These are phyloP conservation scores for Heliconius hermathena DNA, from an alignment of 1,140 invertebrate genomes.

Conservation along the genomic window DNA sequence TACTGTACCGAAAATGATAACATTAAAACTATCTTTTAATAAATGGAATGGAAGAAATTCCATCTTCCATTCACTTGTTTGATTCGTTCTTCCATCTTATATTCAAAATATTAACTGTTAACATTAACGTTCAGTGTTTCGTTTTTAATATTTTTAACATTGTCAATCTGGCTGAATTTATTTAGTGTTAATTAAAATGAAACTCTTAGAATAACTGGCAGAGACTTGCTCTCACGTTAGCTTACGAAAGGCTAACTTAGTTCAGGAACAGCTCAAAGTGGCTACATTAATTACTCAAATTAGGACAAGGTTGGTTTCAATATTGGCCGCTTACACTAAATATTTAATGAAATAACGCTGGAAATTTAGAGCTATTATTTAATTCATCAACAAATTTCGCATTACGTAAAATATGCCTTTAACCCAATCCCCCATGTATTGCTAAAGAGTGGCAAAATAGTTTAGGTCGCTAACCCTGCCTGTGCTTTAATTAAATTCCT, in stretches of 20 bases:
- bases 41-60: no score
- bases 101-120: no score
- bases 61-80: no score
- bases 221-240: conserved; percentile 44
- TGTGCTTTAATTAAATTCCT: conserved; percentile 43
- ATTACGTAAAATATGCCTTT: conserved; percentile 37
- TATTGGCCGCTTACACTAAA: conserved; percentile 44
- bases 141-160: background rate
- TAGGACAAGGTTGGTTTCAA: conserved; percentile 44
- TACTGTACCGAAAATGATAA: no score
- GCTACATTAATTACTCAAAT: conserved; percentile 49
- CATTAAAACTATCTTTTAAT: no score
- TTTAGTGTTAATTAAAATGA: conserved; percentile 39
- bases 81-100: no score
- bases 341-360: conserved; percentile 35
- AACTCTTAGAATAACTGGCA: conserved; percentile 38
- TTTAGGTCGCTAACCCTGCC: conserved; percentile 41
- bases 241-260: conserved; percentile 47
- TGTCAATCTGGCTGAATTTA: background rate
- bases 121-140: no score
- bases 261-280: conserved; percentile 48
- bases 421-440: conserved; percentile 35
- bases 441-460: conserved; percentile 41
- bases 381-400: conserved; percentile 41
- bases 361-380: conserved; percentile 38